Percentiles rank a stretch among this genome's conserved stretches.
Conservation (phyloP, 2,113 vertebrate genomes). For the Tragelaphus strepsiceros region DNA sequence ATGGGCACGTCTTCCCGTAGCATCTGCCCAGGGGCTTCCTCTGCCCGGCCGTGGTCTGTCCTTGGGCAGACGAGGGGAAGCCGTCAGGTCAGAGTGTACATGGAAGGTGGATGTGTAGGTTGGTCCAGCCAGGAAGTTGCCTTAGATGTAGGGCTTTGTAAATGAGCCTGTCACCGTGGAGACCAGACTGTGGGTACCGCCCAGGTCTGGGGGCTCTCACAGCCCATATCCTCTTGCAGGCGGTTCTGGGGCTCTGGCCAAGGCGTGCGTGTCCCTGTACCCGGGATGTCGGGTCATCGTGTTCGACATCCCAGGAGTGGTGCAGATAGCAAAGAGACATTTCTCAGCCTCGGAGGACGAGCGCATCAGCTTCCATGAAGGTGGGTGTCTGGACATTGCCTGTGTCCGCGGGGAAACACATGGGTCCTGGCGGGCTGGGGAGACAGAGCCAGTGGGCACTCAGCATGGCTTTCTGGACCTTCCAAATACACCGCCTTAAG, state of each 20-base stretch:
- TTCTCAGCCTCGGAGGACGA: constrained; percentile 76
- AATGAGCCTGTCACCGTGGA: rapidly evolving
- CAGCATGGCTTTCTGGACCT: rapidly evolving
- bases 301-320: constrained; percentile 88
- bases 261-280: constrained; percentile 82
- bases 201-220: rapidly evolving
- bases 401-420: rapidly evolving
- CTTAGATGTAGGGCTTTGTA: rapidly evolving
- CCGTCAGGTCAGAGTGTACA: rapidly evolving
- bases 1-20: rapidly evolving
- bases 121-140: rapidly evolving
- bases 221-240: constrained; percentile 67
- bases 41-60: rapidly evolving
- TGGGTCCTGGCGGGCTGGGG: rapidly evolving
- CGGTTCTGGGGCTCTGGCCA: constrained; percentile 89
- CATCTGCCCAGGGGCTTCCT: too few species aligned
- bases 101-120: rapidly evolving
- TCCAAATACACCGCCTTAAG: rapidly evolving
- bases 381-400: constrained; percentile 57
- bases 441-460: rapidly evolving
- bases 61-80: rapidly evolving
- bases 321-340: constrained; percentile 75
- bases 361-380: constrained; percentile 83
- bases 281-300: constrained; percentile 84
- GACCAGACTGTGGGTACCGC: rapidly evolving